Percentiles rank a stretch among this genome's conserved stretches.
Conservation (phyloP, 92 coral and sea anemone genomes). For the Hydrozoanthus gracilis region DNA sequence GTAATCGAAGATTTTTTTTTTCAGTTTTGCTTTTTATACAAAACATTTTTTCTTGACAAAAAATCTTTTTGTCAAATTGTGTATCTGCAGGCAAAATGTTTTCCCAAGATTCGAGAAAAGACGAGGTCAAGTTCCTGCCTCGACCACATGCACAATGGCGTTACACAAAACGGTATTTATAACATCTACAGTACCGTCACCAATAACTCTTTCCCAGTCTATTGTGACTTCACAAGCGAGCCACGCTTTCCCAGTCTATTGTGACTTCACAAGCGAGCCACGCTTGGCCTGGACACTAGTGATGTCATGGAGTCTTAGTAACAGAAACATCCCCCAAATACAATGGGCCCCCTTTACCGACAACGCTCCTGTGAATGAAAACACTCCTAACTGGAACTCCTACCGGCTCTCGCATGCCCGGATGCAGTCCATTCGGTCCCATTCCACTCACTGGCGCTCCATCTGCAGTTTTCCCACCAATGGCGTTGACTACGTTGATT, state of each 20-base stretch:
- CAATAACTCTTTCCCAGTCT: conserved; percentile 60
- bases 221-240: conserved; percentile 73
- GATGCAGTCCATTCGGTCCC: conserved; percentile 59
- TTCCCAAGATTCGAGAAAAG: neutral
- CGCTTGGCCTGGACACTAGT: conserved; percentile 83
- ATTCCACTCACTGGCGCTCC: conserved; percentile 82
- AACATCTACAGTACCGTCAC: too few relatives aligned
- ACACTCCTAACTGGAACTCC: conserved; percentile 66
- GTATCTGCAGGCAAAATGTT: conserved; percentile 20
- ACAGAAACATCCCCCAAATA: conserved; percentile 13
- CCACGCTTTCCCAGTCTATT: too few relatives aligned
- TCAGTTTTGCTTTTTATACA: neutral
- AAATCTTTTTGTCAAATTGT: neutral
- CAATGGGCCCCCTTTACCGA: neutral
- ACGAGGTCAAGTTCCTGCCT: conserved; percentile 48
- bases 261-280: too few relatives aligned
- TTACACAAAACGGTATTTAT: conserved; percentile 49
- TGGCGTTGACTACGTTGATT: conserved; percentile 71
- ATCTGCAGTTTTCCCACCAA: conserved; percentile 69
- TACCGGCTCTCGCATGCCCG: conserved; percentile 61
- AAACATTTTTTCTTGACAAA: neutral
- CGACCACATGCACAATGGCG: conserved; percentile 48
- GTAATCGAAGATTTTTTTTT: neutral
- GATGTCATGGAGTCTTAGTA: conserved; percentile 55
- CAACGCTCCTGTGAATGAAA: conserved; percentile 60